phyloP scores from a whole-genome alignment of 2,888 invertebrate species.

The Eremobia ochroleuca region DNA sequence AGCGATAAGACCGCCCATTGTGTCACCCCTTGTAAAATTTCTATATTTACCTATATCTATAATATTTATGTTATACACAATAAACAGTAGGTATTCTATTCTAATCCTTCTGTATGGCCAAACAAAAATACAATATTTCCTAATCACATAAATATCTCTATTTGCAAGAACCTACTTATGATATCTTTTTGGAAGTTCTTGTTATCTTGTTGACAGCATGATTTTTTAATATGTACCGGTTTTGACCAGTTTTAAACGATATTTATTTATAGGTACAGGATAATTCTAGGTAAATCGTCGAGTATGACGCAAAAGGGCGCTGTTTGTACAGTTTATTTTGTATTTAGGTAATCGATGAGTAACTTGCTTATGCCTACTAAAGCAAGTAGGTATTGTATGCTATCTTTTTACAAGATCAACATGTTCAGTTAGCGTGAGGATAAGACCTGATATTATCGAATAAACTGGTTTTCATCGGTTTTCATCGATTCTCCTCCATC shows the following conservation, averaged over 20 bases:
- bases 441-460: not conserved
- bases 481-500: too few species aligned
- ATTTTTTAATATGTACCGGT: slow-evolving; percentile 3
- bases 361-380: too few species aligned
- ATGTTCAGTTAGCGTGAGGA: not conserved
- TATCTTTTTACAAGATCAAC: not conserved
- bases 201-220: slow-evolving; percentile 12
- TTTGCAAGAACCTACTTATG: not conserved
- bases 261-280: not conserved
- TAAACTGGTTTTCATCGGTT: not conserved
- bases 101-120: not conserved
- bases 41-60: too few species aligned
- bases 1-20: too few species aligned
- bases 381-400: not conserved
- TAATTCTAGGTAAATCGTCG: not conserved
- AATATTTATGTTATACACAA: too few species aligned
- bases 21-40: too few species aligned
- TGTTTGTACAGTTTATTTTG: not conserved
- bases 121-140: not conserved
- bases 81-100: too few species aligned
- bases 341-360: not conserved
- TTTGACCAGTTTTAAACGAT: slow-evolving; percentile 2
- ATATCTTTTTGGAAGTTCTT: slow-evolving; percentile 19
- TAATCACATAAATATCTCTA: not conserved
- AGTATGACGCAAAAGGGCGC: not conserved